Evolutionary conservation across 2,888 invertebrate species (phyloP).

Genomic region (Euspilapteryx auroguttella): DNA sequence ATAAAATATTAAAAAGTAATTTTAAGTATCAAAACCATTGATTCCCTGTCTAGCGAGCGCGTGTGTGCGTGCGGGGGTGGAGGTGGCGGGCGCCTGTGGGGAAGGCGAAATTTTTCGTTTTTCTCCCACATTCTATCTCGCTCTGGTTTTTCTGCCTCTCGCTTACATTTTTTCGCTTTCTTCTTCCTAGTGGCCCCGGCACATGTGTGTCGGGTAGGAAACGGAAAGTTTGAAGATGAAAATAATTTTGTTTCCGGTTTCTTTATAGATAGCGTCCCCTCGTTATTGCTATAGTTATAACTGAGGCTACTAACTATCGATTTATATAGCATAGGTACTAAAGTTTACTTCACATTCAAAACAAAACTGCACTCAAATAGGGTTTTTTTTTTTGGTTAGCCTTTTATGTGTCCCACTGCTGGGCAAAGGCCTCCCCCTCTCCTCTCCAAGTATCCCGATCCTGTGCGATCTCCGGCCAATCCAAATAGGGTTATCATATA

Average conservation of each 20-base stretch:
- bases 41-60: constrained; percentile 18
- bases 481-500: too few relatives aligned
- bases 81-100: constrained; percentile 14
- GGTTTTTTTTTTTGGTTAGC: too few relatives aligned
- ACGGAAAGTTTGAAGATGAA: too few relatives aligned
- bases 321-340: too few relatives aligned
- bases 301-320: background rate
- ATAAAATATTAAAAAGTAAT: too few relatives aligned
- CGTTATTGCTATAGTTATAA: background rate
- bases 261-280: too few relatives aligned
- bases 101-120: constrained; percentile 58
- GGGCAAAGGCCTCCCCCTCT: too few relatives aligned
- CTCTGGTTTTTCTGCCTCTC: constrained; percentile 57
- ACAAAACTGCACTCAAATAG: too few relatives aligned
- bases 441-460: too few relatives aligned
- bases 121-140: constrained; percentile 61
- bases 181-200: constrained; percentile 60
- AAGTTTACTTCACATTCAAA: too few relatives aligned
- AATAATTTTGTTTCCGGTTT: constrained; percentile 39
- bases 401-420: too few relatives aligned
- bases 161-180: constrained; percentile 58
- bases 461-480: too few relatives aligned
- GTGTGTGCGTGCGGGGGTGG: constrained; percentile 37
- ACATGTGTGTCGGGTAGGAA: constrained; percentile 58
- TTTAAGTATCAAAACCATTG: constrained; percentile 23